Base-by-base conservation (phyloP, 2,113 vertebrate species). In the Petrocephalus zakoni region DNA sequence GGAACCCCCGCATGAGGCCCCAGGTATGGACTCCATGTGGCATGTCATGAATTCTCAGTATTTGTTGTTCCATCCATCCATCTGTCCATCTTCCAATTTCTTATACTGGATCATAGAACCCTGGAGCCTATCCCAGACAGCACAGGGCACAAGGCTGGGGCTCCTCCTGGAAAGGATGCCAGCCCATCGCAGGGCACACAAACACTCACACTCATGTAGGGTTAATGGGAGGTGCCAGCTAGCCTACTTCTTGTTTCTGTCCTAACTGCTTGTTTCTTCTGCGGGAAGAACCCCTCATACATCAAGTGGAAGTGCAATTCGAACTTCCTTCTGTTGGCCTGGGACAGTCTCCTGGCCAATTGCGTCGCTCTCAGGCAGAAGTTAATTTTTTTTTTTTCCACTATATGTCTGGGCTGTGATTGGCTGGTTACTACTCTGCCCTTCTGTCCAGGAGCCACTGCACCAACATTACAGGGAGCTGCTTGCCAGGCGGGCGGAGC, bases 1-100 rank as follows among this genome's bases (percentile, higher is more conserved):
- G 98, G 98, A 99, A 99, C 89, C 98, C 98, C 55, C 94, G 98
- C 90, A 98, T 98, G 97, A 97, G 97, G 87, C 97, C 97, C 0
- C 98, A 98, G 96, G 98, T 98, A 91, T 10, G 91, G 6, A 10
- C 13, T 9, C 1, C n/a, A 8, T 17, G 2, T 42, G 19, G n/a
- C 4, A 4, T 42, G 10, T 37, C 37, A 64, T 10, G 21, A 51
- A 51, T 6, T 6, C 56, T 58, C 2, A 42, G n/a, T 4, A 15
- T 46, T 21, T 84, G 47, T 68, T 11, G n/a, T 68, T 29, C 11
- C n/a, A 25, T 64, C 11, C n/a, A 25, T 64, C n/a, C 58, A 64
- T 25, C n/a, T 64, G n/a, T 64, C 58, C 58, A 13, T 64, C n/a
- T 64, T 22, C 19, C 55, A 53, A 37, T 17, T n/a, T 22, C n/a